Evolutionary conservation across 2,888 invertebrate genomes (phyloP), one percentile per base, ranked within the genome.

Genomic region (Nesidiocoris tenuis): DNA sequence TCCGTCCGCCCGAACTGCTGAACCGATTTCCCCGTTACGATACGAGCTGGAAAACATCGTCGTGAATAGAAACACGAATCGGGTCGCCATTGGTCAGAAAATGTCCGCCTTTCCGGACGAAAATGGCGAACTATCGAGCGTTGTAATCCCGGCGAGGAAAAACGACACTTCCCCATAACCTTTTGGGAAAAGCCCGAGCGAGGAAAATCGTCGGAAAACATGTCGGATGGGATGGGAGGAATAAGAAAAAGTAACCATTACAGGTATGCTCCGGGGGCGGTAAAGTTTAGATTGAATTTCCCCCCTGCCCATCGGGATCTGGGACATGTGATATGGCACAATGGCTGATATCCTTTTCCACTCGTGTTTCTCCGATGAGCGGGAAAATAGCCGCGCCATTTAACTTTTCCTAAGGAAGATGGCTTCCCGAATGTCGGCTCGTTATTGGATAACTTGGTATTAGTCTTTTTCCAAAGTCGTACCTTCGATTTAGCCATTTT

Each of bases 281-380:
- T 24, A 70, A 70, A 70, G 59, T 70, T 70, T 70, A 57, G 70
- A 70, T 70, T 70, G 70, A 70, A 70, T 70, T 70, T 70, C 59
- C 39, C 39, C 12, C 39, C 12, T 39, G 5, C 39, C 39, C 12
- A 3, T 39, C 39, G 5, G 5, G 39, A 39, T 3, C 5, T 7
- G 3, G 39, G 39, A 39, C 12, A 39, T 12, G 39, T 12, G 39
- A 39, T 39, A 39, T 39, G 5, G 39, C 39, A n/a, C 39, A 39
- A 39, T 39, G 39, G 39, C 39, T 39, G 39, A 39, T 39, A 39
- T 39, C 39, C 39, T 39, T 39, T 39, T 39, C 39, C 39, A 12
- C 39, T 12, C 12, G 39, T 39, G 39, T 39, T 39, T 39, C 39
- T 39, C 39, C 39, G 39, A 39, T 39, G 39, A 39, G 39, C 39